Percentiles rank a stretch among this genome's conserved stretches.
phyloP scores from a whole-genome alignment of 2,888 invertebrate genomes.

The Chromoteleia sp. region DNA sequence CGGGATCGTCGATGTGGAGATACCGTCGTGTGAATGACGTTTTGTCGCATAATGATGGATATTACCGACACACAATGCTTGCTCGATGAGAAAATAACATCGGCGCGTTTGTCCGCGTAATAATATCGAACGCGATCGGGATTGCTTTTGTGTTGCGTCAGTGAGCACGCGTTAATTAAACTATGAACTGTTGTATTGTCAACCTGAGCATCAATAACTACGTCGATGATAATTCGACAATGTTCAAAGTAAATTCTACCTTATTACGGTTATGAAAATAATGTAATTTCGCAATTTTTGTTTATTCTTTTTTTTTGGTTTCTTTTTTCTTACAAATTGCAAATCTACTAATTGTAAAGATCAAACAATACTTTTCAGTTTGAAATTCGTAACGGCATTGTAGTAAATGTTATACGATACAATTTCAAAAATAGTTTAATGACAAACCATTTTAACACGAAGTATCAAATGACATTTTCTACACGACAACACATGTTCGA shows the following conservation, averaged over 20 bases:
- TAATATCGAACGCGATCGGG: conserved; percentile 67
- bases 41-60: conserved; percentile 64
- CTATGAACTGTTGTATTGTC: conserved; percentile 59
- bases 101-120: conserved; percentile 59
- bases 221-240: conserved; percentile 32
- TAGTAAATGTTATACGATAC: neutral
- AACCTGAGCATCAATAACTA: conserved; percentile 49
- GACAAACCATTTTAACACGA: neutral
- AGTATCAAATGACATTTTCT: conserved; percentile 19
- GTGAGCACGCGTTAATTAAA: conserved; percentile 67
- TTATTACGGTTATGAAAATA: neutral
- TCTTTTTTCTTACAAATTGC: too few relatives aligned
- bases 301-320: too few relatives aligned
- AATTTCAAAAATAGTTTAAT: conserved; percentile 2
- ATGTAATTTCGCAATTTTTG: too few relatives aligned
- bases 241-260: conserved; percentile 1
- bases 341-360: too few relatives aligned
- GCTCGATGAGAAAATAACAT: conserved; percentile 66
- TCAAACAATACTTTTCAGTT: too few relatives aligned
- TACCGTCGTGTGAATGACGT: conserved; percentile 45
- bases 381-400: neutral
- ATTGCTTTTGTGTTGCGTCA: conserved; percentile 54
- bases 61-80: conserved; percentile 51
- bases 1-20: neutral
- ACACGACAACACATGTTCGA: conserved; percentile 28